phyloP scores from a whole-genome alignment of 2,113 vertebrate species.

The Neopipo cinnamomea region DNA sequence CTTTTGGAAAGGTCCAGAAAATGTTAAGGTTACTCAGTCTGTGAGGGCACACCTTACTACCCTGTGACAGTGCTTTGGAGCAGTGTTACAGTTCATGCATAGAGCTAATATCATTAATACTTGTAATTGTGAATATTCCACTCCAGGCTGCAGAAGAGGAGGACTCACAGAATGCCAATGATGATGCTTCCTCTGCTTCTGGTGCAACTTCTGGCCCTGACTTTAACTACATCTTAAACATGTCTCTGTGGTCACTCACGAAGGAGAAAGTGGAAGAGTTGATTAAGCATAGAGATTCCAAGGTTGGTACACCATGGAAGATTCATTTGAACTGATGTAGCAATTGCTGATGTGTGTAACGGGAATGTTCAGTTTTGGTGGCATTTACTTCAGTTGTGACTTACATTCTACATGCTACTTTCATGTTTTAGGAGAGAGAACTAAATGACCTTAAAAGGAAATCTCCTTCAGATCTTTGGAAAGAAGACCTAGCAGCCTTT shows the following conservation, averaged over 20 bases:
- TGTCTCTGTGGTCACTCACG: constrained; percentile 96
- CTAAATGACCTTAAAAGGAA: constrained; percentile 89
- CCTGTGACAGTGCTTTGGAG: background rate
- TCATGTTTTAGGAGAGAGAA: constrained; percentile 81
- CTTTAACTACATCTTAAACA: constrained; percentile 99
- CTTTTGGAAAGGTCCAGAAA: background rate
- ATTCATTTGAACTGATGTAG: background rate
- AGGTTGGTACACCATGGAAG: constrained; percentile 78
- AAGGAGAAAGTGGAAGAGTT: constrained; percentile 98
- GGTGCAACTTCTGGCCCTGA: constrained; percentile 89
- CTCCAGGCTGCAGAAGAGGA: constrained; percentile 88
- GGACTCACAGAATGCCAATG: constrained; percentile 80
- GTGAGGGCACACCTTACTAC: background rate
- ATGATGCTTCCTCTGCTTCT: constrained; percentile 87
- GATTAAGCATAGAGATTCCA: constrained; percentile 92
- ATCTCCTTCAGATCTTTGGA: constrained; percentile 90
- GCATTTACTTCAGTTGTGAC: background rate
- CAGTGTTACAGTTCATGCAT: background rate
- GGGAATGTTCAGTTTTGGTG: background rate
- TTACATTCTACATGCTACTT: background rate
- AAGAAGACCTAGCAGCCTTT: constrained; percentile 93
- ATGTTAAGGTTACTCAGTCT: background rate
- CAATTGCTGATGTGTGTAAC: background rate
- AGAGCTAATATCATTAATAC: background rate
- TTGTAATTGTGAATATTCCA: background rate